These are phyloP conservation scores for Sander vitreus DNA, from an alignment of 2,113 vertebrate genomes.

Conservation along the genomic window DNA sequence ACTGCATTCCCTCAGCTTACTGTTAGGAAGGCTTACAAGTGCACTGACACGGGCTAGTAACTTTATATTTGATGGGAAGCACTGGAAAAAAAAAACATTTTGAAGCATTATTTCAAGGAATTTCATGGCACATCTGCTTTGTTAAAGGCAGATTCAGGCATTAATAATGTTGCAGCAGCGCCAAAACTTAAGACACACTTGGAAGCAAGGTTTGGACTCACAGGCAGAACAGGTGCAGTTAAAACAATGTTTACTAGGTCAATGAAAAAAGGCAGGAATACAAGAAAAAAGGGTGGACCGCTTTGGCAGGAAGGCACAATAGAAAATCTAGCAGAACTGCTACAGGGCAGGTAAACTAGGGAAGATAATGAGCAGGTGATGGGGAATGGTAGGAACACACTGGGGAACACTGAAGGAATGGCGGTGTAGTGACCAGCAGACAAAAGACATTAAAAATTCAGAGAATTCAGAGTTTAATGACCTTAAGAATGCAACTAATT, in stretches of 20 bases:
- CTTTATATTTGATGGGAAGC: conserved; percentile 14
- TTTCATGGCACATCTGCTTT: conserved; percentile 1
- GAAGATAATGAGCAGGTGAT: conserved; percentile 36
- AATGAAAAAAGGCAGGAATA: conserved; percentile 9
- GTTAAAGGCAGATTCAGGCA: background rate
- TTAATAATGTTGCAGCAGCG: background rate
- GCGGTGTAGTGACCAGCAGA: background rate
- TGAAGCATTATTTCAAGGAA: conserved; percentile 19
- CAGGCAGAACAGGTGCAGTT: conserved; percentile 4
- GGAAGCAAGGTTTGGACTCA: background rate
- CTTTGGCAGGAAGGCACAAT: conserved; percentile 16
- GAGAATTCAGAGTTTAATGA: background rate
- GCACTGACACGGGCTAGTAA: background rate
- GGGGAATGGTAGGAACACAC: background rate
- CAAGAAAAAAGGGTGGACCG: conserved; percentile 14
- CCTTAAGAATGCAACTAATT: background rate
- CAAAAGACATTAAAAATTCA: background rate
- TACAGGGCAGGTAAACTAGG: background rate
- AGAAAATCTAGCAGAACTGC: conserved; percentile 20
- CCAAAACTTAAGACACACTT: background rate
- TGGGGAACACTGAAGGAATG: background rate
- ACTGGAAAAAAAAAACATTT: background rate
- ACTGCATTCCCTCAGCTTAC: conserved; percentile 25
- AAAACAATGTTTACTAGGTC: conserved; percentile 37
- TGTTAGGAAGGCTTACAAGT: conserved; percentile 32